Conservation (phyloP, 2,888 invertebrate genomes). For the Trilocha varians region DNA sequence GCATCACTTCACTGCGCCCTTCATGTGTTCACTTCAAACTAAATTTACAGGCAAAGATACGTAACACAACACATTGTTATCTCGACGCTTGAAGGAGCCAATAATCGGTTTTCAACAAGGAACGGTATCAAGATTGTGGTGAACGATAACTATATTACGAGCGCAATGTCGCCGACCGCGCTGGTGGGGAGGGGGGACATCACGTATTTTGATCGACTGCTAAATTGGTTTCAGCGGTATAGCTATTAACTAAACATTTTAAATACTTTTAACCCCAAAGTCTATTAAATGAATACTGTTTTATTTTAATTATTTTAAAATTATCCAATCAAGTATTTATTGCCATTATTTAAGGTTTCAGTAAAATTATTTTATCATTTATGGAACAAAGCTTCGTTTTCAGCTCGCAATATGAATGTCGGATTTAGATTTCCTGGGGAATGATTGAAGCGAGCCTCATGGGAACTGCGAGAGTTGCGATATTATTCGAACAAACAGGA, state of each 20-base stretch:
- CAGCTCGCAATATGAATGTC: background rate
- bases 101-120: constrained; percentile 32
- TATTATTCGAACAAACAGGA: background rate
- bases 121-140: constrained; percentile 20
- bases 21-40: constrained; percentile 24
- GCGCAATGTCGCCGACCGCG: background rate
- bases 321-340: no score
- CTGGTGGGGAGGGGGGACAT: background rate
- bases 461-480: background rate
- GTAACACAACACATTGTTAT: constrained; percentile 34
- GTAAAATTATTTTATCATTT: no score
- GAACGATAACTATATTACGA: background rate
- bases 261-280: background rate
- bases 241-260: background rate
- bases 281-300: no score
- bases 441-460: background rate
- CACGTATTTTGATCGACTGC: background rate
- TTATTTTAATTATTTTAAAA: no score
- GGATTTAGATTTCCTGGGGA: background rate
- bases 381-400: background rate
- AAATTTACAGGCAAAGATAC: constrained; percentile 28
- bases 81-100: constrained; percentile 33
- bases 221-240: background rate
- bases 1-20: constrained; percentile 21
- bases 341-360: no score